phyloP scores from a whole-genome alignment of 1,140 invertebrate species.

The Caenorhabditis latens region DNA sequence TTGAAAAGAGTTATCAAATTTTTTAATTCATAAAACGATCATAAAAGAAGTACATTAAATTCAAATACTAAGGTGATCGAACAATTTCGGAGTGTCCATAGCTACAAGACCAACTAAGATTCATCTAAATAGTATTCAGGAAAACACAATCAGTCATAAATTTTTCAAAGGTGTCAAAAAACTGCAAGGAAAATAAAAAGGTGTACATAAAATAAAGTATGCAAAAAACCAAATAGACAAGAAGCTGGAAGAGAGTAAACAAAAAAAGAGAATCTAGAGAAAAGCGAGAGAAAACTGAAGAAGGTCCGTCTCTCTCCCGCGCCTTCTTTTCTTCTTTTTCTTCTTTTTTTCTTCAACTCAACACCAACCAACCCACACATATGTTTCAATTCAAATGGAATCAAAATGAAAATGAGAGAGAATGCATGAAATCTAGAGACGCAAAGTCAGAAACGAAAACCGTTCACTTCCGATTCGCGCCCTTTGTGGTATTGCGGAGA shows the following conservation, averaged over 20 bases:
- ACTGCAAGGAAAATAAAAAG: neutral
- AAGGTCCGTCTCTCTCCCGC: slow-evolving; percentile 25
- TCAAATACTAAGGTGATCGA: no score
- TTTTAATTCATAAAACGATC: no score
- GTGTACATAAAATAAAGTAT: slow-evolving; percentile 42
- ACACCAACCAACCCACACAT: slow-evolving; percentile 42
- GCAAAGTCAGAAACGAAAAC: slow-evolving; percentile 12
- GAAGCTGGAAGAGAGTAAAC: slow-evolving; percentile 7
- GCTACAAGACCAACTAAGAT: no score
- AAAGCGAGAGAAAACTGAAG: slow-evolving; percentile 10
- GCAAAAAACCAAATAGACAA: slow-evolving; percentile 39
- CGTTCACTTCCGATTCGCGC: slow-evolving; percentile 53
- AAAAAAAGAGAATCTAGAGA: slow-evolving; percentile 5
- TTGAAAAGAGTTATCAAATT: no score
- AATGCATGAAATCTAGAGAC: neutral
- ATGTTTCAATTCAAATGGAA: slow-evolving; percentile 49
- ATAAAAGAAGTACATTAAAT: no score
- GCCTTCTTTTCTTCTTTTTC: neutral
- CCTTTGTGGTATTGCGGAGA: slow-evolving; percentile 41
- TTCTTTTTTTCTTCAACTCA: slow-evolving; percentile 46
- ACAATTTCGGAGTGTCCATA: no score
- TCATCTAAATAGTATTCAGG: no score
- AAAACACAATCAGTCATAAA: neutral
- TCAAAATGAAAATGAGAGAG: slow-evolving; percentile 26
- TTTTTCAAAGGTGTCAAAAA: neutral